Conservation (phyloP, 23 tunicate genomes). For the Ciona savignyi region DNA sequence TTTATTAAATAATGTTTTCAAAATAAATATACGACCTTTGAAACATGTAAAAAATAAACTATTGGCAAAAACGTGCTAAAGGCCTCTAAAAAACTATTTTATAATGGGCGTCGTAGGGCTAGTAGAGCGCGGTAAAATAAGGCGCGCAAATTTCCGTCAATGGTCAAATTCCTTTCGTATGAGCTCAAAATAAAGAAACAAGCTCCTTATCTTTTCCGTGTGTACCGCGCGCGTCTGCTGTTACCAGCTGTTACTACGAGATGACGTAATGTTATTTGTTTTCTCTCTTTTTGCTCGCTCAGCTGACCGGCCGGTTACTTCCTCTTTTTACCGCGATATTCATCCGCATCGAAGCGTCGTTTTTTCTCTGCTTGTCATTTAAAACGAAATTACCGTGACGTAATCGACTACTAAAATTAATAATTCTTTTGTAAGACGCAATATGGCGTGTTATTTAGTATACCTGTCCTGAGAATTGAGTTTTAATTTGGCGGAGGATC, state of each 20-base stretch:
- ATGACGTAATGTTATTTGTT: conserved; percentile 92
- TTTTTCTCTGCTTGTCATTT: too few species aligned
- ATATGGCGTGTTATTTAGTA: too few species aligned
- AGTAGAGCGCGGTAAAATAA: neutral
- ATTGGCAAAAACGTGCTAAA: too few species aligned
- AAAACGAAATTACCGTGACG: too few species aligned
- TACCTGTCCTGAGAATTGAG: too few species aligned
- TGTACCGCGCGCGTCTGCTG: neutral
- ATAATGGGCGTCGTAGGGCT: neutral
- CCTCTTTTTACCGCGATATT: conserved; percentile 35
- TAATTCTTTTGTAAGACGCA: too few species aligned
- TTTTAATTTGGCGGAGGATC: conserved; percentile 3
- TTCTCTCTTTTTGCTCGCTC: conserved; percentile 84
- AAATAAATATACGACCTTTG: too few species aligned
- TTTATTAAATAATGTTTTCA: too few species aligned
- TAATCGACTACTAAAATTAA: too few species aligned
- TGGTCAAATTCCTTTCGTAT: neutral
- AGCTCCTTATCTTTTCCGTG: neutral
- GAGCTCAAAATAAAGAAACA: neutral
- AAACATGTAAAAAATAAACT: too few species aligned
- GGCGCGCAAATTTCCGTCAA: neutral
- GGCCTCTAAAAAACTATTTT: too few species aligned
- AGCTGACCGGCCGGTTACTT: conserved; percentile 92
- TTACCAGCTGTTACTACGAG: conserved; percentile 94
- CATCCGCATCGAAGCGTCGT: conserved; percentile 45